Base-by-base conservation (phyloP, 2,113 vertebrate species). In the Deroptyus accipitrinus region DNA sequence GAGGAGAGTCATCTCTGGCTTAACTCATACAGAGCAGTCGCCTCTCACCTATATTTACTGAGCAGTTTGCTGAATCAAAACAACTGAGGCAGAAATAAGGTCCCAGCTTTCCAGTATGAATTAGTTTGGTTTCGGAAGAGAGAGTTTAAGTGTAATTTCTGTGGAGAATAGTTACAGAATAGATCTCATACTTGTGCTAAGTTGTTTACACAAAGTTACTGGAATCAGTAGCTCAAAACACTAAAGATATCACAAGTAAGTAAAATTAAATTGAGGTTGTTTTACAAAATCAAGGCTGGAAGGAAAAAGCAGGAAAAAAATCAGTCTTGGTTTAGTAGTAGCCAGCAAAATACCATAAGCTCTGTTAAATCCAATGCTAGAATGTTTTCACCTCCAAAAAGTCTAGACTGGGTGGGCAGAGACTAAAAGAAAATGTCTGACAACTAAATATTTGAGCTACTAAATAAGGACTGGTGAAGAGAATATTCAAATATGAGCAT, bases 31-130 rank as follows among this genome's bases (percentile, higher is more conserved):
- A 1, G 16, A 83, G 33, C 59, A 59, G 27, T 95, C 33, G 74
- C 76, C 93, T 95, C 92, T 96, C 92, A 83, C 76, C 83, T 95
- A 33, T 84, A 92, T 96, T 89, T 92, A 83, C 81, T 66, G 72
- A 86, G 62, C 64, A 3, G 19, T 83, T 88, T 87, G 61, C 57
- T 78, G 49, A 74, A 81, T 78, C 78, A 74, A 91, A 94, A 89
- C 72, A 93, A 59, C 48, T 46, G 19, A n/a, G 55, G 46, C 55
- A 95, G 88, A 97, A 97, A 82, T 69, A 94, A 90, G 37, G 11
- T 83, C 84, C 24, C 30, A 61, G 1, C 55, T 94, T 92, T 83
- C 49, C 66, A 46, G 31, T 31, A 44, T 49, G 42, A 51, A 20
- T 87, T 78, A 82, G 12, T 68, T 61, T 80, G n/a, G n/a, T 67